Conservation (phyloP, 2,113 vertebrate genomes). For the Zootoca vivipara region DNA sequence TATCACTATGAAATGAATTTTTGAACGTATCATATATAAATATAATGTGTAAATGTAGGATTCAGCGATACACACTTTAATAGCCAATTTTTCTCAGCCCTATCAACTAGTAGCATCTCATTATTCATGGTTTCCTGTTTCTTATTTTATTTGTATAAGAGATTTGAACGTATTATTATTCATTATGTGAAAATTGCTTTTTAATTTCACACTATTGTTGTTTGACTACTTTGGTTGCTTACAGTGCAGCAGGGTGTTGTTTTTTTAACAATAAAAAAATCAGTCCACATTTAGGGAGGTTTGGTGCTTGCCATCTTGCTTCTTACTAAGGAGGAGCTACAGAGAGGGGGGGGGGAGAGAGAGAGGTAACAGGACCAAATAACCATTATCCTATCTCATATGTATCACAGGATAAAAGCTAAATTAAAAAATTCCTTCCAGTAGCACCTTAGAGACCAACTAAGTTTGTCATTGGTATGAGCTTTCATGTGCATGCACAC, state of each 20-base stretch:
- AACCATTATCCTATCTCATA: conserved; percentile 44
- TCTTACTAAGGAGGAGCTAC: background rate
- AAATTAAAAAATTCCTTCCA: too few species aligned
- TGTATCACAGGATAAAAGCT: conserved; percentile 41
- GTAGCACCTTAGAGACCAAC: too few species aligned
- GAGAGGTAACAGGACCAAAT: conserved; percentile 45
- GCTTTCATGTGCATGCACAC: too few species aligned
- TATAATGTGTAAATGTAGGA: conserved; percentile 65
- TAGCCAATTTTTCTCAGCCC: conserved; percentile 53
- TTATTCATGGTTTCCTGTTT: conserved; percentile 46
- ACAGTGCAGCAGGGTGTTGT: background rate
- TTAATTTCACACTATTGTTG: conserved; percentile 25
- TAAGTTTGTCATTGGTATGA: too few species aligned
- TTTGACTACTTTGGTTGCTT: conserved; percentile 12
- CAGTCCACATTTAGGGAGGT: background rate
- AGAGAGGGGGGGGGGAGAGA: too few species aligned
- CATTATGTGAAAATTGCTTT: conserved; percentile 29
- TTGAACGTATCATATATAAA: conserved; percentile 59
- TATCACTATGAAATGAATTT: conserved; percentile 71
- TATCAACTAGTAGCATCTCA: conserved; percentile 58
- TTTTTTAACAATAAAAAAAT: background rate
- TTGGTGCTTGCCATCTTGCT: background rate
- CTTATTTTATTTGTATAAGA: conserved; percentile 42
- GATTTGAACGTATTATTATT: conserved; percentile 39
- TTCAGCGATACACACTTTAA: conserved; percentile 56